These are phyloP conservation scores for Labrus mixtus DNA, from an alignment of 2,113 vertebrate genomes.

Conservation along the genomic window DNA sequence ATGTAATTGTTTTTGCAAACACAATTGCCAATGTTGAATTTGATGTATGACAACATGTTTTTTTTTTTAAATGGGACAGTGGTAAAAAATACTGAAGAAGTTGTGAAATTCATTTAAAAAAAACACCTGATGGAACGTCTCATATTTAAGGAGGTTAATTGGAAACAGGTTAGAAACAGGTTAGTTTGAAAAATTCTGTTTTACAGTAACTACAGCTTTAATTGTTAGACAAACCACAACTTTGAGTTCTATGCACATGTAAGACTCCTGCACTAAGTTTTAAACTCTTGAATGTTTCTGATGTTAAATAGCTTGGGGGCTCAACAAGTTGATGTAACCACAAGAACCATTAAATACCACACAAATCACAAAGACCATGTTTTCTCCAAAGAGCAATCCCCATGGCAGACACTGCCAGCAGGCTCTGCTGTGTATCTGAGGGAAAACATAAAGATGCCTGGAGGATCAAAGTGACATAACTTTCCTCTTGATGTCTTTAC, in stretches of 20 bases:
- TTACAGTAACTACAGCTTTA: not conserved
- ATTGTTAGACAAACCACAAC: not conserved
- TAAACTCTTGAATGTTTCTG: slow-evolving; percentile 1
- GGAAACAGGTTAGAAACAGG: no score
- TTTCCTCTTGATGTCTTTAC: slow-evolving; percentile 61
- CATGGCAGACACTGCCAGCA: slow-evolving; percentile 11
- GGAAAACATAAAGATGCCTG: slow-evolving; percentile 53
- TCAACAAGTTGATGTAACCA: slow-evolving; percentile 23
- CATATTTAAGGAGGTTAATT: no score
- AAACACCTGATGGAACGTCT: no score
- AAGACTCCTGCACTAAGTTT: not conserved
- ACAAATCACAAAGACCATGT: slow-evolving; percentile 17
- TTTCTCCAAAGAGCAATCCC: slow-evolving; percentile 43
- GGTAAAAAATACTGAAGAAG: no score
- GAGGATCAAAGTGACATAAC: slow-evolving; percentile 65
- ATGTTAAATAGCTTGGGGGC: not conserved
- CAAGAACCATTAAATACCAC: slow-evolving; percentile 46
- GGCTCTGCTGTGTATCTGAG: slow-evolving; percentile 38
- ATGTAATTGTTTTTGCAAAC: no score
- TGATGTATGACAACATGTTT: no score
- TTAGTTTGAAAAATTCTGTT: no score
- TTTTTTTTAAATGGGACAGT: no score
- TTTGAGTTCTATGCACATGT: not conserved
- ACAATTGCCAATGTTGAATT: no score
- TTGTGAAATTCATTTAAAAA: no score